These are phyloP conservation scores for Mustela lutreola DNA, from an alignment of 2,113 vertebrate species.

Conservation along the genomic window DNA sequence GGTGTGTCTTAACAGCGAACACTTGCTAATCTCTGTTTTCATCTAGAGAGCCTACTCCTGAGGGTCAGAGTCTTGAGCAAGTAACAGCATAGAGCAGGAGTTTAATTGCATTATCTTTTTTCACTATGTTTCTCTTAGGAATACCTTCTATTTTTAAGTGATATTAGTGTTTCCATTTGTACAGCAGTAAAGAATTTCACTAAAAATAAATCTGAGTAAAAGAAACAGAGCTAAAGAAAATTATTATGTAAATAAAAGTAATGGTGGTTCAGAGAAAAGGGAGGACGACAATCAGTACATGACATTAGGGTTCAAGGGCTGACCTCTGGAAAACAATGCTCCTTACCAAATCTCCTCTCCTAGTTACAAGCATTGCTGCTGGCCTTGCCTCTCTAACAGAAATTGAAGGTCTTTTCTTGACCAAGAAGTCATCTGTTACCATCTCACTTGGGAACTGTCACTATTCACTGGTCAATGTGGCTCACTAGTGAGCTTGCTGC, in stretches of 20 bases:
- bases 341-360: background rate
- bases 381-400: background rate
- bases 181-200: background rate
- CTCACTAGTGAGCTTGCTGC: background rate
- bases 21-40: background rate
- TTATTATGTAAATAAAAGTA: background rate
- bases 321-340: background rate
- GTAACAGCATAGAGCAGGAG: background rate
- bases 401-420: background rate
- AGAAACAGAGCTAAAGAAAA: slow-evolving; percentile 54
- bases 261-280: background rate
- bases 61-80: background rate
- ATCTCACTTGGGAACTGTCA: background rate
- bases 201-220: slow-evolving; percentile 60
- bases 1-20: background rate
- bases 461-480: slow-evolving; percentile 17
- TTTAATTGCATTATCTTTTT: slow-evolving; percentile 22
- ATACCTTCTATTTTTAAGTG: background rate
- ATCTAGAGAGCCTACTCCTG: background rate
- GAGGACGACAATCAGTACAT: background rate
- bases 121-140: background rate
- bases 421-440: background rate
- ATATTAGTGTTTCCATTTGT: background rate
- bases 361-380: background rate
- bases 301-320: background rate